These are phyloP conservation scores for Uria aalge DNA, from an alignment of 2,113 vertebrate species.

Conservation along the genomic window DNA sequence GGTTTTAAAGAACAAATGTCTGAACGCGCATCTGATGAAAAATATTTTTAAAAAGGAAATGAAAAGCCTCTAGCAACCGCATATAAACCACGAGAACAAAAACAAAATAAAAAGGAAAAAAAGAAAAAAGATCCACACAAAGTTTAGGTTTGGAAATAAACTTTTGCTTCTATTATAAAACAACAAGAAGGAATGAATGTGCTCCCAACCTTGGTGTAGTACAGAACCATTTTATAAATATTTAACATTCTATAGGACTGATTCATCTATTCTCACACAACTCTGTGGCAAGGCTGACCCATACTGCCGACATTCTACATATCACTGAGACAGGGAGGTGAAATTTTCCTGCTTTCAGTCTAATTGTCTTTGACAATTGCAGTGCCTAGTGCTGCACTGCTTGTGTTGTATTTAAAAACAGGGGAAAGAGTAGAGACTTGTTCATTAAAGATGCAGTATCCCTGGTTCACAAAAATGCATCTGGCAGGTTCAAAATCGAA, in stretches of 20 bases:
- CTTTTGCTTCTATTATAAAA: slow-evolving; percentile 73
- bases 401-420: slow-evolving; percentile 85
- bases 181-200: slow-evolving; percentile 79
- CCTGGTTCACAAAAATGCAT: slow-evolving; percentile 82
- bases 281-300: slow-evolving; percentile 83
- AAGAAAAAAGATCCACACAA: background rate
- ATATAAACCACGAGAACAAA: slow-evolving; percentile 71
- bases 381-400: slow-evolving; percentile 79
- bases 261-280: slow-evolving; percentile 84
- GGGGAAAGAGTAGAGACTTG: slow-evolving; percentile 80
- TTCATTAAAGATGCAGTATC: slow-evolving; percentile 86
- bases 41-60: slow-evolving; percentile 67
- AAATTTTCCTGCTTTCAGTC: slow-evolving; percentile 82
- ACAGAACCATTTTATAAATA: slow-evolving; percentile 82
- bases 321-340: slow-evolving; percentile 83
- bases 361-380: slow-evolving; percentile 86
- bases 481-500: slow-evolving; percentile 86
- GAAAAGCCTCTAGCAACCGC: slow-evolving; percentile 72
- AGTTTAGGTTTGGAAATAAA: slow-evolving; percentile 74
- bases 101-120: background rate
- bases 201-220: slow-evolving; percentile 81
- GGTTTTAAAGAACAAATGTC: slow-evolving; percentile 91
- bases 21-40: slow-evolving; percentile 81
- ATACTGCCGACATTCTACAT: slow-evolving; percentile 83
- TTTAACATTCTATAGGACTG: slow-evolving; percentile 84